A percentile compares a stretch with the other conserved stretches of the same genome.
Conservation (phyloP, 2,113 vertebrate species). For the Vicugna pacos region DNA sequence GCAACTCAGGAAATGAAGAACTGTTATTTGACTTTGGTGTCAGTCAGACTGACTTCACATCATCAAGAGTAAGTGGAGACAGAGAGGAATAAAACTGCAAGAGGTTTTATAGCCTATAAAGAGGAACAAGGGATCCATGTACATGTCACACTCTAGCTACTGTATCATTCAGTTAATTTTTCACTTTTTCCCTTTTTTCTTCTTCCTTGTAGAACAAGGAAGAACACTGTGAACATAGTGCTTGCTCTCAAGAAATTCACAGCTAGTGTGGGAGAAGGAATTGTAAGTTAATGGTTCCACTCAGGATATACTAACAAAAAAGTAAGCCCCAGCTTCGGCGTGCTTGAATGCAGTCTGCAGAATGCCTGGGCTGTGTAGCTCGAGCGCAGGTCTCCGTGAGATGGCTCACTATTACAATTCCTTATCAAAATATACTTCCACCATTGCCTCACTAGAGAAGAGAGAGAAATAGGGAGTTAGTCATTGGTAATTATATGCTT, state of each 20-base stretch:
- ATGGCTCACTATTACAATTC: background rate
- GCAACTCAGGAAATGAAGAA: slow-evolving; percentile 13
- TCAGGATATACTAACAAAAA: background rate
- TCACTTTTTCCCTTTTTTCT: background rate
- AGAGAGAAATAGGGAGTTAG: background rate
- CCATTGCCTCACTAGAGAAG: background rate
- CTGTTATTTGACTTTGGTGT: background rate
- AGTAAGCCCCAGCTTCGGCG: background rate
- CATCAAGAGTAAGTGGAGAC: background rate
- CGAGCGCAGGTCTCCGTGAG: background rate
- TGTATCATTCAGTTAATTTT: background rate
- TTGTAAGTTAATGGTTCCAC: background rate
- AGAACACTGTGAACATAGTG: background rate
- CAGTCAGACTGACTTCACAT: slow-evolving; percentile 49
- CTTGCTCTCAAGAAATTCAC: background rate
- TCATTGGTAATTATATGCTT: background rate
- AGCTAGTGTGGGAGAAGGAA: background rate
- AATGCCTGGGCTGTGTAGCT: background rate
- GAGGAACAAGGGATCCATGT: background rate
- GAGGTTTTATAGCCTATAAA: background rate
- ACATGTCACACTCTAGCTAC: background rate
- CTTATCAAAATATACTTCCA: background rate
- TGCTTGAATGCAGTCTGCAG: background rate
- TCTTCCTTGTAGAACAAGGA: background rate
- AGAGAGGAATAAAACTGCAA: background rate